Evolutionary conservation across 2,113 vertebrate species (phyloP).

Genomic region (Rhinolophus ferrumequinum): DNA sequence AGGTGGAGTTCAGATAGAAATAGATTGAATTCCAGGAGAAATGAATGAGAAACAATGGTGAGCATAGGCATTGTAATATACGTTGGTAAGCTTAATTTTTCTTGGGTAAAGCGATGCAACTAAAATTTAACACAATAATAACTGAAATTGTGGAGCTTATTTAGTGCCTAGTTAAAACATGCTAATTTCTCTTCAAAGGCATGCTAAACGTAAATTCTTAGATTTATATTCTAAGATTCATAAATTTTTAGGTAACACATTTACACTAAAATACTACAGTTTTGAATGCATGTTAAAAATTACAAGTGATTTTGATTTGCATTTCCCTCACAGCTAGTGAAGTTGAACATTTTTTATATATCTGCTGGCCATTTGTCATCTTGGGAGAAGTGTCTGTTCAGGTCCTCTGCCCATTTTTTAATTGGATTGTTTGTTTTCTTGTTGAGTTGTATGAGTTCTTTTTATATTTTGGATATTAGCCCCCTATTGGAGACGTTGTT

Average conservation of each 20-base stretch:
- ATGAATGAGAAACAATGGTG: background rate
- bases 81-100: background rate
- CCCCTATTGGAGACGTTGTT: no score
- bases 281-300: constrained; percentile 41
- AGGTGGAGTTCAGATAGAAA: background rate
- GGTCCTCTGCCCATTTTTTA: no score
- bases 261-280: background rate
- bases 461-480: no score
- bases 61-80: background rate
- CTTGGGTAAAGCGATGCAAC: background rate
- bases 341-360: no score
- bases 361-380: no score
- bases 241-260: background rate
- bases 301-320: background rate
- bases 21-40: background rate
- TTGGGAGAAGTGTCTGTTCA: no score
- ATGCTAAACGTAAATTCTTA: background rate
- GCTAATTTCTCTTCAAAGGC: background rate
- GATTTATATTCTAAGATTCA: background rate
- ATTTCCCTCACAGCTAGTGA: no score
- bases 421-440: no score
- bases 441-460: no score
- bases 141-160: background rate
- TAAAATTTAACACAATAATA: background rate
- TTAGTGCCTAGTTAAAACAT: background rate